These are phyloP conservation scores for Aphelocoma californica DNA, from an alignment of 2,797 vertebrate genomes.

Conservation along the genomic window DNA sequence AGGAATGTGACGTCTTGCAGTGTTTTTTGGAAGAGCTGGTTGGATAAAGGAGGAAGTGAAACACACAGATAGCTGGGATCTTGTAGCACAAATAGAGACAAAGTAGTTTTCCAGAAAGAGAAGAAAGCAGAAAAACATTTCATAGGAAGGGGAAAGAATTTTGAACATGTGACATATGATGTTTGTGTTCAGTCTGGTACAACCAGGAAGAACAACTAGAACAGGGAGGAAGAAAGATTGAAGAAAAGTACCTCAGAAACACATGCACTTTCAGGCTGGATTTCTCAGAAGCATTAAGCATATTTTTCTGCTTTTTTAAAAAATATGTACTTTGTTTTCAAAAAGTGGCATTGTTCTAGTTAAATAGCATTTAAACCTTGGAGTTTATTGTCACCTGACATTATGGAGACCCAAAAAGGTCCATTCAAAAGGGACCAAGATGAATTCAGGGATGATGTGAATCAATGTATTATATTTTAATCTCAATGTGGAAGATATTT, in stretches of 20 bases:
- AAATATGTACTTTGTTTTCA: neutral
- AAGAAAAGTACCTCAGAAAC: neutral
- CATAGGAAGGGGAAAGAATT: neutral
- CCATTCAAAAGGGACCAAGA: neutral
- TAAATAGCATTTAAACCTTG: neutral
- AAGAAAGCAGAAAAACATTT: neutral
- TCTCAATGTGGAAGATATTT: neutral
- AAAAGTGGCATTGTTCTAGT: rapidly evolving
- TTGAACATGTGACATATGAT: rapidly evolving
- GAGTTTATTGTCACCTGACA: neutral
- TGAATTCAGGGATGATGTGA: neutral
- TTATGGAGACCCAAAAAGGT: neutral
- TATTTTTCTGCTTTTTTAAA: neutral
- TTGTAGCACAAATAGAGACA: neutral
- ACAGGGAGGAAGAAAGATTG: neutral
- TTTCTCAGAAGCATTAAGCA: neutral
- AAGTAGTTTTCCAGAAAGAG: neutral
- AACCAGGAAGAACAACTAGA: neutral
- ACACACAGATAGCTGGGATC: neutral
- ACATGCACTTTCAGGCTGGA: neutral
- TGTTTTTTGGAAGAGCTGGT: neutral
- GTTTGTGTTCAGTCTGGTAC: neutral
- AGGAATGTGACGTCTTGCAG: no score
- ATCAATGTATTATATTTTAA: neutral
- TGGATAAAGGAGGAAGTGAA: neutral